Evolutionary conservation across 2,888 invertebrate genomes (phyloP).

Genomic region (Megamerina dolium): DNA sequence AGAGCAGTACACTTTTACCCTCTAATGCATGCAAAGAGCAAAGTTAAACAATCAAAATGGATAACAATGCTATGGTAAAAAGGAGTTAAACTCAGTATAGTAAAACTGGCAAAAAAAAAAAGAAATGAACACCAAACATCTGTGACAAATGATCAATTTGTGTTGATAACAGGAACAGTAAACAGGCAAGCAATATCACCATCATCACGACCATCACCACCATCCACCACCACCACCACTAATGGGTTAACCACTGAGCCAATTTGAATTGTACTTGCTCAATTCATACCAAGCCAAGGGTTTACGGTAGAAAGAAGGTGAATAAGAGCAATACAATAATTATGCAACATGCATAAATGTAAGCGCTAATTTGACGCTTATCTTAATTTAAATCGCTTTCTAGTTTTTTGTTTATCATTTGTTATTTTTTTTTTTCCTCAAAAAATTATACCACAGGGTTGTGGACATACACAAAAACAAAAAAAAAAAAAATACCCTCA

Average conservation of each 20-base stretch:
- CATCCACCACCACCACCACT: no score
- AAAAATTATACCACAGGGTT: no score
- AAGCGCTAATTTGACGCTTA: conserved; percentile 42
- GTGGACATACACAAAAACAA: no score
- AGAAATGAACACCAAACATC: conserved; percentile 30
- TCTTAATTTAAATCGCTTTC: conserved; percentile 32
- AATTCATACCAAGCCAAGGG: no score
- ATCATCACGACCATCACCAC: no score
- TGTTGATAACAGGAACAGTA: conserved; percentile 29
- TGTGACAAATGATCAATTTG: conserved; percentile 42
- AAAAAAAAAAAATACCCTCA: no score
- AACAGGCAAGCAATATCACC: background rate
- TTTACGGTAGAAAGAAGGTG: no score
- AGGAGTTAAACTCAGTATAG: no score
- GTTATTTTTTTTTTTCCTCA: no score
- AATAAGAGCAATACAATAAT: background rate
- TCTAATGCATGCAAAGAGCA: background rate
- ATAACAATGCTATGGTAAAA: background rate
- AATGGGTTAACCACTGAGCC: no score
- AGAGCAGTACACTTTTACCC: conserved; percentile 13
- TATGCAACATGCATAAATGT: conserved; percentile 12
- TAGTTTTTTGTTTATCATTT: background rate
- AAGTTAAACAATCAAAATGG: conserved; percentile 8
- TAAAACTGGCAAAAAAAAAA: background rate
- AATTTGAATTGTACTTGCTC: no score